Evolutionary conservation across 2,797 vertebrate genomes (phyloP).

Genomic region (Pteropus rufus): DNA sequence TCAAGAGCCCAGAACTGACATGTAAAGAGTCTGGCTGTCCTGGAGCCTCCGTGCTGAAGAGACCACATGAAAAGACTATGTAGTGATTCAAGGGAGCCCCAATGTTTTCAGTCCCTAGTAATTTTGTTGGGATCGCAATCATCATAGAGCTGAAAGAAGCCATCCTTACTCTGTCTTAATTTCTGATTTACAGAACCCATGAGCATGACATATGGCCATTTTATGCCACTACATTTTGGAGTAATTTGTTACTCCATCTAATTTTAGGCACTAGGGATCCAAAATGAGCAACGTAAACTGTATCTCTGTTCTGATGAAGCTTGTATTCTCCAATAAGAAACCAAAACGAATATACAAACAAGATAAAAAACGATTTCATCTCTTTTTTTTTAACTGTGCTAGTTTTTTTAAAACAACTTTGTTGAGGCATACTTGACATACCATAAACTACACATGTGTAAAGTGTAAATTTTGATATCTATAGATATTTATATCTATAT

Average conservation of each 20-base stretch:
- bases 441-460: not conserved
- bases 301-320: not conserved
- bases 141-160: not conserved
- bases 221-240: not conserved
- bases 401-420: not conserved
- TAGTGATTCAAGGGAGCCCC: not conserved
- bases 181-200: not conserved
- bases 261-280: not conserved
- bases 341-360: not conserved
- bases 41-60: not conserved
- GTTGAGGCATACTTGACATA: not conserved
- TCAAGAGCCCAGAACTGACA: not conserved
- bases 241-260: not conserved
- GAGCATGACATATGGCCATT: not conserved
- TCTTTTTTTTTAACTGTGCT: not conserved
- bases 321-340: not conserved
- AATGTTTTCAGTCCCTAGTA: not conserved
- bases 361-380: not conserved
- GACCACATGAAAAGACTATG: not conserved
- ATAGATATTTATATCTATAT: no score
- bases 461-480: not conserved
- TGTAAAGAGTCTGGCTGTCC: not conserved
- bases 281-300: not conserved
- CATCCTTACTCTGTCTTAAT: not conserved
- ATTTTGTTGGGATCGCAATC: not conserved